Conservation (phyloP, 2,888 invertebrate species). For the Steromphala cineraria region DNA sequence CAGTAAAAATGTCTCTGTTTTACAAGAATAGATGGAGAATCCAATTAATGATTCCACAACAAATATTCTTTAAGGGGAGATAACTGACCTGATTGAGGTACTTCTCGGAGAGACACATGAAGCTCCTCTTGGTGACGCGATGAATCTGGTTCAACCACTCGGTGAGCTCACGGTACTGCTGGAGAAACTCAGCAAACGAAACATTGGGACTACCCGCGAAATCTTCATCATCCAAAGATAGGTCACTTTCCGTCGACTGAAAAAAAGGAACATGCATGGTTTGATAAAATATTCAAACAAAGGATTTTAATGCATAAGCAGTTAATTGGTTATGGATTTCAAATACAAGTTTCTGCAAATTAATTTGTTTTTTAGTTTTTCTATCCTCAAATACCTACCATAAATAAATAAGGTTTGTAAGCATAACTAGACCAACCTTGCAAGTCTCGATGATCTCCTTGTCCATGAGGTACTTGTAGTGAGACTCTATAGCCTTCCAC, state of each 20-base stretch:
- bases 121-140: constrained; percentile 73
- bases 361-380: too few species aligned
- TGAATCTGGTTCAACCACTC: constrained; percentile 88
- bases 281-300: too few species aligned
- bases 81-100: constrained; percentile 71
- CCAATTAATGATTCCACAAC: too few species aligned
- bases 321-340: too few species aligned
- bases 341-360: too few species aligned
- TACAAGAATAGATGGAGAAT: too few species aligned
- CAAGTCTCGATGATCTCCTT: constrained; percentile 93
- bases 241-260: constrained; percentile 78
- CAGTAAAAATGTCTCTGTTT: too few species aligned
- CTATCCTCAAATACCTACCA: background rate
- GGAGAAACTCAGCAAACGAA: constrained; percentile 85
- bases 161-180: constrained; percentile 88
- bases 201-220: constrained; percentile 82
- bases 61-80: background rate
- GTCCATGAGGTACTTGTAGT: constrained; percentile 96
- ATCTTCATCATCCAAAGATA: constrained; percentile 81
- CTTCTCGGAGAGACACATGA: constrained; percentile 68
- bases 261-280: constrained; percentile 28
- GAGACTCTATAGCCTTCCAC: constrained; percentile 92
- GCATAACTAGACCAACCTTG: constrained; percentile 78
- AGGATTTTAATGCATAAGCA: too few species aligned
- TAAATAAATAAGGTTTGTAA: too few species aligned